Evolutionary conservation across 2,113 vertebrate genomes (phyloP).

Genomic region (Sprattus sprattus): DNA sequence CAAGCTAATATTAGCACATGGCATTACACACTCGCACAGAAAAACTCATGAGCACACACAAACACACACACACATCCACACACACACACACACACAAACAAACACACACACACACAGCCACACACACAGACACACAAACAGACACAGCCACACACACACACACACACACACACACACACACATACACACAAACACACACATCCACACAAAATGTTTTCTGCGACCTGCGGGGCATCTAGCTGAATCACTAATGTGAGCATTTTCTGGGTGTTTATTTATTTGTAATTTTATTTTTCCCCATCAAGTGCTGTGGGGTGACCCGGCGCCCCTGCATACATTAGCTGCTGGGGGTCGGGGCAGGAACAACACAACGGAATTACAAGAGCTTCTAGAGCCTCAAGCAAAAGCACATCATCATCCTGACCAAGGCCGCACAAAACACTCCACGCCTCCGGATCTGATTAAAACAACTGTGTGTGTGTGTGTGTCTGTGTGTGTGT

Average conservation of each 20-base stretch:
- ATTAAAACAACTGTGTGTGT: constrained; percentile 20
- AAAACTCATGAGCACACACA: neutral
- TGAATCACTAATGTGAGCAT: neutral
- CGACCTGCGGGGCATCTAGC: neutral
- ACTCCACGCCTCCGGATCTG: constrained; percentile 7
- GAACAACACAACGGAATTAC: neutral
- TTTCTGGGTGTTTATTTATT: constrained; percentile 3
- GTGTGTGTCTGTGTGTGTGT: constrained; percentile 8
- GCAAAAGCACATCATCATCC: neutral
- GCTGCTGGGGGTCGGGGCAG: neutral
- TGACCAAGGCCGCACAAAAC: neutral
- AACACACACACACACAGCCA: constrained; percentile 19
- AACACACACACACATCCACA: neutral
- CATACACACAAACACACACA: constrained; percentile 35
- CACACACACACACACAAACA: too few species aligned
- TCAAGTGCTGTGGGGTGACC: neutral
- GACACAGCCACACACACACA: constrained; percentile 26
- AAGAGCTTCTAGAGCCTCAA: neutral
- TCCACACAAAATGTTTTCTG: constrained; percentile 33
- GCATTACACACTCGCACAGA: neutral
- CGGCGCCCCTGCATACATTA: neutral
- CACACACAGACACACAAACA: constrained; percentile 48
- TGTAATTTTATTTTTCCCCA: constrained; percentile 18
- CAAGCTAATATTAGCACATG: neutral
- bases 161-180: constrained; percentile 37